A percentile compares a stretch with the other conserved stretches of the same genome.
These are phyloP conservation scores for Haliclona indistincta DNA, from an alignment of 37 sponge, comb jelly and placozoan species.

Conservation along the genomic window DNA sequence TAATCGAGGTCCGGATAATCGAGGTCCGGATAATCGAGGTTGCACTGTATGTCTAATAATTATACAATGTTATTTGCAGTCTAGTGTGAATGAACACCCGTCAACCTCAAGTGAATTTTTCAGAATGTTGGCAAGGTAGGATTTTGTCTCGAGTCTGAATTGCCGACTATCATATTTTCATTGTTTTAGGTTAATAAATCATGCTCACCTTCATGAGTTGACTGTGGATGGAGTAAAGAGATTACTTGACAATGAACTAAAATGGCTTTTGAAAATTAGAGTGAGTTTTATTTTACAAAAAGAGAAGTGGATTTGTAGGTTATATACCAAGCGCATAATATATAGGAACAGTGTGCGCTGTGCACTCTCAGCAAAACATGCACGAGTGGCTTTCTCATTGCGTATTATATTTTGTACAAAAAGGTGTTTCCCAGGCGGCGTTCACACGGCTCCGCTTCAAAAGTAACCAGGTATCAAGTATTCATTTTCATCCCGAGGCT, in stretches of 20 bases:
- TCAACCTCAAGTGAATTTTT: slow-evolving; percentile 81
- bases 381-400: no score
- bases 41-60: background rate
- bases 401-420: no score
- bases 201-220: slow-evolving; percentile 54
- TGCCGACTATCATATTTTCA: background rate
- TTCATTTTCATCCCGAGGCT: no score
- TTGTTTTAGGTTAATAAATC: slow-evolving; percentile 57
- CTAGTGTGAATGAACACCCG: slow-evolving; percentile 74
- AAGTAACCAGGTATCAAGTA: no score
- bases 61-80: slow-evolving; percentile 29
- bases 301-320: no score
- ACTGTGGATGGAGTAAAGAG: slow-evolving; percentile 57
- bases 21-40: no score
- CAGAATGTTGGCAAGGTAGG: slow-evolving; percentile 64
- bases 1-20: no score
- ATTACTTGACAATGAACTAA: slow-evolving; percentile 71
- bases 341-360: no score
- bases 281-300: slow-evolving; percentile 61
- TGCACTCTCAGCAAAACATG: no score
- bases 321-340: no score
- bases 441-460: no score
- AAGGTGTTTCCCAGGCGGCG: no score
- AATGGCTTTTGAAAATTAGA: slow-evolving; percentile 77
- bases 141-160: background rate